Evolutionary conservation across 2,797 vertebrate species (phyloP), one percentile per base, ranked within the genome.

Genomic region (Distichodus sexfasciatus): DNA sequence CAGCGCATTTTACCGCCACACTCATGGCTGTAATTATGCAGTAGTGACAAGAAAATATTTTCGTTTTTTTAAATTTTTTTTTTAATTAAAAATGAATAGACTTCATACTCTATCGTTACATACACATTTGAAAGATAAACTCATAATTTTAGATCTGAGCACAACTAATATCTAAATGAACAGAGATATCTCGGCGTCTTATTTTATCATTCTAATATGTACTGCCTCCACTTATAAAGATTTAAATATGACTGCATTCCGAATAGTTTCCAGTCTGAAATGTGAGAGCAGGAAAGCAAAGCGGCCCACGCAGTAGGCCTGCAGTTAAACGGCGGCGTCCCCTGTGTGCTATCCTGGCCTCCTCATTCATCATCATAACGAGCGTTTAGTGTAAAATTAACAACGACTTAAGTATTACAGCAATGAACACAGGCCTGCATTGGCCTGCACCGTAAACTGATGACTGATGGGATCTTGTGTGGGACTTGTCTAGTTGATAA

Each of bases 331-430:
- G 70, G 54, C 70, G 74, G 55, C 77, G 72, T 90, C 88, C 89
- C 85, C 47, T 67, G 86, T 85, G 84, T 74, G 69, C 80, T 78
- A 85, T 86, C 84, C 55, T 55, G 28, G 55, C 71, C 76, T 84
- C 67, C 81, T 76, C 83, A 87, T 88, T 88, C 84, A 90, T 90
- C 86, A 86, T 89, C 80, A 83, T 87, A 91, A 89, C 87, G 88
- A 84, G 84, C 79, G 76, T 88, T 91, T 87, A 90, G 84, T 89
- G 85, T 88, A 88, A 90, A 91, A 92, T 89, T 91, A 91, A 91
- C 86, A 91, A 83, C 86, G 88, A 88, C 78, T 89, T 90, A 88
- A 89, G 85, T 86, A 87, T 82, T 75, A 80, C 81, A 82, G 71
- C 83, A 84, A 85, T 88, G 88, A 87, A 87, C 85, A 86, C 69